Evolutionary conservation across 2,888 invertebrate genomes (phyloP), one percentile per base, ranked within the genome.

Genomic region (Amorpha juglandis): DNA sequence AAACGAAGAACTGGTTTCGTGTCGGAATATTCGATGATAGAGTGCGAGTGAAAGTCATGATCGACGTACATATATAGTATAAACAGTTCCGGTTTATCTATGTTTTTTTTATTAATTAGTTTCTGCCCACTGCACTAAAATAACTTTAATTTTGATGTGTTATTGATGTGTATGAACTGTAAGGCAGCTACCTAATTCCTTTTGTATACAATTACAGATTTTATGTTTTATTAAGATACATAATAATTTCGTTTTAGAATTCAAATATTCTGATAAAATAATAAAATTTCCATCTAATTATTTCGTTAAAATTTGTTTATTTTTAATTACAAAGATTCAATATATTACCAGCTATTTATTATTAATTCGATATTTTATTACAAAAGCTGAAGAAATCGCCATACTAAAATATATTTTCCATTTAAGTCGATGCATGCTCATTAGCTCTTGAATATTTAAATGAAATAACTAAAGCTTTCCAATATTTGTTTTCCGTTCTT

Each of bases 11-110:
- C 91, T 83, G 89, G 91, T 92, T 91, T 89, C 78, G 78, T 82
- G 82, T 85, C 78, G 78, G 85, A 90, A 88, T 91, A 89, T 91
- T 87, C 83, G 86, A 83, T 88, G 90, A 90, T 90, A 83, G 88
- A 90, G 87, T 90, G 89, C 83, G 87, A 92, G 92, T 92, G 92
- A 92, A 92, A 92, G 92, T 91, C 86, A 88, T 88, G 87, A 90
- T 87, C 85, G 83, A 80, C 84, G 88, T 88, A 85, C 82, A 82
- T 78, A 80, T n/a, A n/a, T n/a, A n/a, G n/a, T n/a, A n/a, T 83
- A 87, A 86, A 87, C 81, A 90, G 89, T 90, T 91, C 90, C 91
- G 91, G 90, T 87, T 89, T 85, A 83, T 84, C 83, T 83, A 70
- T 77, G 75, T 78, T 81, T 83, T 83, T 83, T 83, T 81, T 74